A percentile compares a stretch with the other conserved stretches of the same genome.
Evolutionary conservation across 2,888 invertebrate species (phyloP).

Genomic region (Escarpia spicata): DNA sequence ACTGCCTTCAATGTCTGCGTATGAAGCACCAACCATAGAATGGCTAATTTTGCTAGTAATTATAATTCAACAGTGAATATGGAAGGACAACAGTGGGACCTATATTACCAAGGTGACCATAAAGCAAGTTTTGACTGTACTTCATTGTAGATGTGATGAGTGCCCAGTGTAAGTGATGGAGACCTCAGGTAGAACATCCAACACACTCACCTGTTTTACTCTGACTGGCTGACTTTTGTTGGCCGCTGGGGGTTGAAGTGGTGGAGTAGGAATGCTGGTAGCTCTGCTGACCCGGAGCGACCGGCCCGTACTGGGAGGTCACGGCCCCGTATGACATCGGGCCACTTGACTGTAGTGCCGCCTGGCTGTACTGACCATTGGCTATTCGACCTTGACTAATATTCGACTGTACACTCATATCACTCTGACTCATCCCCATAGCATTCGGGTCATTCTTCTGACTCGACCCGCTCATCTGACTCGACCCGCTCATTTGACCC

Average conservation of each 20-base stretch:
- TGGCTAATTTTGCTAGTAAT: too few relatives aligned
- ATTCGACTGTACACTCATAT: neutral
- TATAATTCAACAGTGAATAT: too few relatives aligned
- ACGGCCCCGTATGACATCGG: neutral
- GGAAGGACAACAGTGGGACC: too few relatives aligned
- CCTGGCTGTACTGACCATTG: slow-evolving; percentile 2
- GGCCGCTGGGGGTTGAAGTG: neutral
- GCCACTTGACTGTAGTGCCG: neutral
- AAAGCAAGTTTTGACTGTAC: too few relatives aligned
- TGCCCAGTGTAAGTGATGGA: neutral
- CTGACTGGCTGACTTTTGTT: neutral
- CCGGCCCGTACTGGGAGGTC: neutral
- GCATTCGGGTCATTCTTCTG: neutral
- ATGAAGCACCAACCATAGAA: too few relatives aligned
- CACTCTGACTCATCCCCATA: neutral
- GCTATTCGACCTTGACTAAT: neutral
- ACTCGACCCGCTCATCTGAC: slow-evolving; percentile 9
- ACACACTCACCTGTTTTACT: neutral
- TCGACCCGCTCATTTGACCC: neutral
- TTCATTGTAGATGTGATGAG: neutral
- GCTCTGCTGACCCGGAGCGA: neutral
- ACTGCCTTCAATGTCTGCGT: too few relatives aligned
- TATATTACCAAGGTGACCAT: too few relatives aligned
- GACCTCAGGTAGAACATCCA: neutral
- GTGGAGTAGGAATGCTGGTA: slow-evolving; percentile 13